Evolutionary conservation across 2,888 invertebrate species (phyloP).

Genomic region (Zaprionus obscuricornis): DNA sequence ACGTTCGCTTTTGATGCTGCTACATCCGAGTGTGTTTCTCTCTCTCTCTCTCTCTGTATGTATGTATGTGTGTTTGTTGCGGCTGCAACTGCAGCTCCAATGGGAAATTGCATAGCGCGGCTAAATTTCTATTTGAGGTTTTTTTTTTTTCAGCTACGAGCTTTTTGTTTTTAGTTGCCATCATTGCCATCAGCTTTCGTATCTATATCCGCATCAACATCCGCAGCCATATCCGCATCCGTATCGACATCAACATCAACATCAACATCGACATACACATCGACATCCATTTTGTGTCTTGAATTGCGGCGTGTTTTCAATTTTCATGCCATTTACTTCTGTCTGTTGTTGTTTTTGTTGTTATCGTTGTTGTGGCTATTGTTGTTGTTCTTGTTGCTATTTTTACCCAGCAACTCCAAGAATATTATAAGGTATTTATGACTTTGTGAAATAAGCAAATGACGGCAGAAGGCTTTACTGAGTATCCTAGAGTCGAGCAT

Average conservation of each 20-base stretch:
- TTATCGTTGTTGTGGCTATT: no score
- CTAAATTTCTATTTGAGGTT: slow-evolving; percentile 16
- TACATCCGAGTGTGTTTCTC: slow-evolving; percentile 1
- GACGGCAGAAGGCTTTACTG: no score
- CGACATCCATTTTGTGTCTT: slow-evolving; percentile 64
- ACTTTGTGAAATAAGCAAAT: no score
- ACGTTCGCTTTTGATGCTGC: slow-evolving; percentile 39
- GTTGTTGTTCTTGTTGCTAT: slow-evolving; percentile 10
- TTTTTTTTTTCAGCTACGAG: slow-evolving; percentile 4
- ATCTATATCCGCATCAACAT: not conserved
- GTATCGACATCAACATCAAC: no score
- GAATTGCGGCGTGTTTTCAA: slow-evolving; percentile 69
- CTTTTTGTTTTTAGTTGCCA: slow-evolving; percentile 9
- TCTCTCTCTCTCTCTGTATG: slow-evolving; percentile 6
- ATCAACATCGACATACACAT: no score
- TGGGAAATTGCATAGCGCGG: slow-evolving; percentile 49
- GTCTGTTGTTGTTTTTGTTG: slow-evolving; percentile 9
- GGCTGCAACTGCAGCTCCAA: not conserved
- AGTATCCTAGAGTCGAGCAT: no score
- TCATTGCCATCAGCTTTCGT: slow-evolving; percentile 3
- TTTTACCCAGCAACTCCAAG: slow-evolving; percentile 14
- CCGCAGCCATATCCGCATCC: no score
- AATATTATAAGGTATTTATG: no score
- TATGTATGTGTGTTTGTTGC: slow-evolving; percentile 2
- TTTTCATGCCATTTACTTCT: slow-evolving; percentile 64